phyloP scores from a whole-genome alignment of 2,888 invertebrate genomes.

The Drosophila ustulata region DNA sequence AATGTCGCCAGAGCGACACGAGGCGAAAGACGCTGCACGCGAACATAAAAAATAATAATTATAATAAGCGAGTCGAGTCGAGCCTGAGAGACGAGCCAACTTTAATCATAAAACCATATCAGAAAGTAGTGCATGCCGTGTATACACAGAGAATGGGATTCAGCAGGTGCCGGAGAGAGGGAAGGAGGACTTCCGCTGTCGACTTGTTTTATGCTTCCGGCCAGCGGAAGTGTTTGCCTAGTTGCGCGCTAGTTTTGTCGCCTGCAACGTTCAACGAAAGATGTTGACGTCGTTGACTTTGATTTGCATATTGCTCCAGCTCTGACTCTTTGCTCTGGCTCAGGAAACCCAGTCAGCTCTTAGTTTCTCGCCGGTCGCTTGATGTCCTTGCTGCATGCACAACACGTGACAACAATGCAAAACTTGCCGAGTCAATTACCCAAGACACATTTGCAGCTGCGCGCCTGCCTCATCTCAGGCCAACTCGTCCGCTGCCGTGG shows the following conservation, averaged over 20 bases:
- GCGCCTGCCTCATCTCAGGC: constrained; percentile 27
- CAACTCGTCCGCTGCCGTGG: constrained; percentile 28
- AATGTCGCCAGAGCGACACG: constrained; percentile 45
- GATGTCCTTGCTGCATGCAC: constrained; percentile 46
- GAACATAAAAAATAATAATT: constrained; percentile 66
- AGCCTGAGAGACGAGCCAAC: constrained; percentile 28
- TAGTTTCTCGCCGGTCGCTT: constrained; percentile 21
- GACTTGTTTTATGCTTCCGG: constrained; percentile 83
- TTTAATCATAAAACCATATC: constrained; percentile 72
- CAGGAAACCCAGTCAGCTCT: constrained; percentile 14
- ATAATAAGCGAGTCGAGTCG: constrained; percentile 66
- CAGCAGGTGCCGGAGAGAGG: not conserved
- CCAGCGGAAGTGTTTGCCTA: constrained; percentile 81
- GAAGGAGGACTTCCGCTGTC: constrained; percentile 71
- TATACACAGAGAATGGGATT: not conserved
- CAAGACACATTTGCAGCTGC: constrained; percentile 78
- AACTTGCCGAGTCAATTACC: constrained; percentile 76
- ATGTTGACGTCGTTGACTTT: constrained; percentile 58
- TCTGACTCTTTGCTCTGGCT: constrained; percentile 12
- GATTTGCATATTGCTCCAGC: constrained; percentile 68
- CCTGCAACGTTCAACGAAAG: constrained; percentile 50
- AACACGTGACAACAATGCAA: constrained; percentile 77
- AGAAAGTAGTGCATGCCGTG: constrained; percentile 19
- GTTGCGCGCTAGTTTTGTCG: constrained; percentile 79
- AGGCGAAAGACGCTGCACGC: constrained; percentile 42